Evolutionary conservation across 2,113 vertebrate species (phyloP).

Genomic region (Epinephelus moara): DNA sequence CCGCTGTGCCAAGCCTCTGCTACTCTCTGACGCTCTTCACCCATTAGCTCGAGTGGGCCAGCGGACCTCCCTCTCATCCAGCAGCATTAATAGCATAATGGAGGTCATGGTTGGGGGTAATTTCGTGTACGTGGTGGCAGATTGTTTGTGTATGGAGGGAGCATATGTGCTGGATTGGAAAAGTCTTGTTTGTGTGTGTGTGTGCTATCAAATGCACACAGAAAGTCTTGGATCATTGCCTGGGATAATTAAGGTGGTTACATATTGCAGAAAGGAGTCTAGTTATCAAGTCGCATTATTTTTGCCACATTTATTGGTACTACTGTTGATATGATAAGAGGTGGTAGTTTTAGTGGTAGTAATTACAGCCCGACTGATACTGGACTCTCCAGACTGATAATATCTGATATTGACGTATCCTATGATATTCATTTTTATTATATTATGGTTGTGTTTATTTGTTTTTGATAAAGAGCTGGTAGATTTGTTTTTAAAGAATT

Average conservation of each 20-base stretch:
- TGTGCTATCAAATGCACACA: constrained; percentile 13
- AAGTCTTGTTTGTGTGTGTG: not conserved
- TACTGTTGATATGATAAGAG: not conserved
- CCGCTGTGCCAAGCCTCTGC: constrained; percentile 37
- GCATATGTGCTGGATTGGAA: constrained; percentile 21
- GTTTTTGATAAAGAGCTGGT: not conserved
- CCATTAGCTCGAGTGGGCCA: constrained; percentile 42
- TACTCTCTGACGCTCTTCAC: constrained; percentile 31
- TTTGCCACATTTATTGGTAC: not conserved
- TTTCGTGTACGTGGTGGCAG: constrained; percentile 41
- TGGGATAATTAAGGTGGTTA: constrained; percentile 26
- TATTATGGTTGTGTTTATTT: not conserved
- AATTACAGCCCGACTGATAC: not conserved
- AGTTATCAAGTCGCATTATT: not conserved
- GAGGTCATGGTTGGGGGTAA: constrained; percentile 61
- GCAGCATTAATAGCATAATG: constrained; percentile 64
- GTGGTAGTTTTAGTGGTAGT: not conserved
- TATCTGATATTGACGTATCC: not conserved
- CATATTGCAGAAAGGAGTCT: not conserved
- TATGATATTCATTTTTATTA: not conserved
- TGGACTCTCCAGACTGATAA: not conserved
- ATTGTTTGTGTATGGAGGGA: constrained; percentile 45
- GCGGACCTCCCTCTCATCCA: constrained; percentile 35
- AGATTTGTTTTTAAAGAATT: not conserved
- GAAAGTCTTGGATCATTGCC: constrained; percentile 10